A percentile compares a stretch with the other conserved stretches of the same genome.
These are phyloP conservation scores for Periophthalmodon schlosseri DNA, from an alignment of 2,113 vertebrate species.

Conservation along the genomic window DNA sequence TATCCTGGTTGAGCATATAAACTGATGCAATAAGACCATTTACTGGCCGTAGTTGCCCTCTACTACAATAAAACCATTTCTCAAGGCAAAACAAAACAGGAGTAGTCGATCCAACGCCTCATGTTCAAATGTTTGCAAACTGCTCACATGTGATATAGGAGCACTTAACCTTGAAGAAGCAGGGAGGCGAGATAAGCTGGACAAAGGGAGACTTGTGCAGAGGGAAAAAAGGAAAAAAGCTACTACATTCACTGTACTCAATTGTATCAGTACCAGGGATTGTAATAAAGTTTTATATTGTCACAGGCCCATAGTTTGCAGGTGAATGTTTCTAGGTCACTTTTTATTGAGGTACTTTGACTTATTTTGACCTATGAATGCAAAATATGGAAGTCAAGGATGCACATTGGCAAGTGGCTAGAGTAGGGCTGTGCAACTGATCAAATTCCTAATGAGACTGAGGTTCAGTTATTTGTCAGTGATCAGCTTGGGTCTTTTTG, in stretches of 20 bases:
- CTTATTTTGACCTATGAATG: neutral
- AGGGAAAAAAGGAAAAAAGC: neutral
- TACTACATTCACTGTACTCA: neutral
- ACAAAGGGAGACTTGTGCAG: conserved; percentile 31
- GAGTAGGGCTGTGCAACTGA: neutral
- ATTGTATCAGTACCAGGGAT: neutral
- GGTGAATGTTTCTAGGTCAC: neutral
- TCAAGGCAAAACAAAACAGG: conserved; percentile 12
- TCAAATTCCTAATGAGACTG: neutral
- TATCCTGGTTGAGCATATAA: too few relatives aligned
- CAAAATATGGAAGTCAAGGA: too few relatives aligned
- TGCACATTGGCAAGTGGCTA: too few relatives aligned
- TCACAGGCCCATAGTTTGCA: neutral
- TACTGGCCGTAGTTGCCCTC: too few relatives aligned
- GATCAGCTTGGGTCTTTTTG: neutral
- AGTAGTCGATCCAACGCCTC: conserved; percentile 22
- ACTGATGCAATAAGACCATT: too few relatives aligned
- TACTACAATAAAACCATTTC: neutral
- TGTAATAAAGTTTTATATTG: neutral
- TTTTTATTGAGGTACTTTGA: neutral
- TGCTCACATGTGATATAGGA: conserved; percentile 12
- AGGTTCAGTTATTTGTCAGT: neutral
- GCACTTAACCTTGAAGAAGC: conserved; percentile 39
- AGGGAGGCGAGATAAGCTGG: conserved; percentile 28
- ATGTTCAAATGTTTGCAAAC: conserved; percentile 51